Evolutionary conservation across 1,140 invertebrate species (phyloP), one percentile per base, ranked within the genome.

Genomic region (Cotesia chilonis): DNA sequence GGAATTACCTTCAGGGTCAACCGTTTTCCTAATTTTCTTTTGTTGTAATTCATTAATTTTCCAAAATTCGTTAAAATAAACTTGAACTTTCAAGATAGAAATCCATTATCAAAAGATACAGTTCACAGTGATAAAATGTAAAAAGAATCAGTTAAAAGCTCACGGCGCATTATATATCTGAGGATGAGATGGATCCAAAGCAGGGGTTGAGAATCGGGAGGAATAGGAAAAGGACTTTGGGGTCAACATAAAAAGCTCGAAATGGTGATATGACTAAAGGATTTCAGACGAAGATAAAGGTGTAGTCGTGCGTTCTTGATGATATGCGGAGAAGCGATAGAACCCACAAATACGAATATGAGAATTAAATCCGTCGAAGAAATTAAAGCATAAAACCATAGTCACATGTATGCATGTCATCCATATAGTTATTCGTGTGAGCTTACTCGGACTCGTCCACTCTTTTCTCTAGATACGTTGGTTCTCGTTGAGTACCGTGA

Each of bases 291-390:
- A 20, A 28, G 35, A 51, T 52, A 28, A 63, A 35, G 54, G 63
- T 77, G 72, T 73, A 74, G 63, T 52, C 60, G 76, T 61, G 64
- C 71, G 66, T 70, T 70, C 70, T 77, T 68, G 55, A 10, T 35
- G 61, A 66, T 64, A 36, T 66, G 60, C n/a, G 67, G 67, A 71
- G 55, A 63, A 77, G 68, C 67, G 74, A 71, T 78, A 63, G 75
- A 74, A 75, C 68, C 70, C 77, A 76, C 77, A 81, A 84, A 84
- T 86, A 85, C 83, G 85, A 85, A 85, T 86, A 86, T 84, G 84
- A 85, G 84, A 87, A 87, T 87, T 86, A 85, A 86, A 86, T 79
- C 83, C 81, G 82, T 83, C 84, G 85, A 87, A 87, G 84, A 84
- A 87, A 87, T 85, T 86, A 86, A 87, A 85, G 84, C 81, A 80